Percentiles rank a stretch among this genome's conserved stretches.
These are phyloP conservation scores for Zelostemma sp. DNA, from an alignment of 1,140 invertebrate species.

Conservation along the genomic window DNA sequence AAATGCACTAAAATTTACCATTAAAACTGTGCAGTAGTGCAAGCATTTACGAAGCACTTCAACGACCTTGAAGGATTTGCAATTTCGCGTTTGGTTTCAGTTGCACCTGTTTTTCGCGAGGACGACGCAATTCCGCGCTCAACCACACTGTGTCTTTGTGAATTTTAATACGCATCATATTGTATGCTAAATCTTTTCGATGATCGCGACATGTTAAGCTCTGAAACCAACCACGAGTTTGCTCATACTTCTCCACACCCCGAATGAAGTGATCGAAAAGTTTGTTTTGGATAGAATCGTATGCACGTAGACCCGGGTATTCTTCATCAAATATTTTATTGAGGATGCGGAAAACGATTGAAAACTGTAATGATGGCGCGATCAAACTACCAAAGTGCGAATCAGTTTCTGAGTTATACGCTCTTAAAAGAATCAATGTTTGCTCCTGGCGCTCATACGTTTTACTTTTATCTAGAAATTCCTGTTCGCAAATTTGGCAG, in stretches of 20 bases:
- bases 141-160: not conserved
- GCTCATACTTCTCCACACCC: not conserved
- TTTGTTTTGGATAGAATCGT: not conserved
- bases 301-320: not conserved
- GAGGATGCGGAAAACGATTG: not conserved
- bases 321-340: not conserved
- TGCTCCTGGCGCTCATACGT: not conserved
- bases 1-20: no score
- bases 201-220: not conserved
- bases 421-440: not conserved
- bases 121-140: not conserved
- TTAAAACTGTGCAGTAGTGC: no score
- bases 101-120: not conserved
- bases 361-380: not conserved
- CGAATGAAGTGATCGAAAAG: not conserved
- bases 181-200: not conserved
- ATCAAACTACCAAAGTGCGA: not conserved
- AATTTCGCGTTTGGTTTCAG: not conserved
- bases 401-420: not conserved
- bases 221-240: not conserved
- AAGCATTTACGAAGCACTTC: no score
- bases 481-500: no score
- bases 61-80: not conserved
- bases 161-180: not conserved
- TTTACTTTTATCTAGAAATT: no score